These are phyloP conservation scores for Quadroppia sp. DNA, from an alignment of 2,888 invertebrate species.

Conservation along the genomic window DNA sequence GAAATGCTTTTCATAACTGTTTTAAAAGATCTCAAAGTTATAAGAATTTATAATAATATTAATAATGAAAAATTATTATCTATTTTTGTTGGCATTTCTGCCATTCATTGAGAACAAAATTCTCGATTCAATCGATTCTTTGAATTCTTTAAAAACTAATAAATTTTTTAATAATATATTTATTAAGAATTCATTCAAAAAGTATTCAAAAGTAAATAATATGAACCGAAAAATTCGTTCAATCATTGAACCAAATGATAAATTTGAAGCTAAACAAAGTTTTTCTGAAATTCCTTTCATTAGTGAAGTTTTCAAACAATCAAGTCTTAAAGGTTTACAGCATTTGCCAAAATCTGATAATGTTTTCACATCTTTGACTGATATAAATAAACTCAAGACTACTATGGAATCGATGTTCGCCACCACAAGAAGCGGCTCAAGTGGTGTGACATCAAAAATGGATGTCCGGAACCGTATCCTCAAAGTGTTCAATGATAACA, in stretches of 20 bases:
- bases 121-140: background rate
- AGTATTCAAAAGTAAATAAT: background rate
- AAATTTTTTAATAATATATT: background rate
- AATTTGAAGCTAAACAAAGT: slow-evolving; percentile 9
- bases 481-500: background rate
- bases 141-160: background rate
- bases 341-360: background rate
- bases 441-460: background rate
- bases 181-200: background rate
- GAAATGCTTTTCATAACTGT: background rate
- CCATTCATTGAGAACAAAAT: background rate
- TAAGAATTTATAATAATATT: background rate
- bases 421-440: background rate
- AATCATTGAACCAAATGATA: background rate
- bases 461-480: background rate
- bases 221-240: slow-evolving; percentile 9
- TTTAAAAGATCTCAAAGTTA: background rate
- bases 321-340: background rate
- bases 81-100: background rate
- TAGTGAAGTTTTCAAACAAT: background rate
- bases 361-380: background rate
- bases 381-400: slow-evolving; percentile 1
- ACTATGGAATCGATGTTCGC: background rate
- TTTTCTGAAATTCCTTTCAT: background rate
- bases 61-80: background rate